Evolutionary conservation across 2,797 vertebrate species (phyloP), one percentile per base, ranked within the genome.

Genomic region (Oophaga sylvatica): DNA sequence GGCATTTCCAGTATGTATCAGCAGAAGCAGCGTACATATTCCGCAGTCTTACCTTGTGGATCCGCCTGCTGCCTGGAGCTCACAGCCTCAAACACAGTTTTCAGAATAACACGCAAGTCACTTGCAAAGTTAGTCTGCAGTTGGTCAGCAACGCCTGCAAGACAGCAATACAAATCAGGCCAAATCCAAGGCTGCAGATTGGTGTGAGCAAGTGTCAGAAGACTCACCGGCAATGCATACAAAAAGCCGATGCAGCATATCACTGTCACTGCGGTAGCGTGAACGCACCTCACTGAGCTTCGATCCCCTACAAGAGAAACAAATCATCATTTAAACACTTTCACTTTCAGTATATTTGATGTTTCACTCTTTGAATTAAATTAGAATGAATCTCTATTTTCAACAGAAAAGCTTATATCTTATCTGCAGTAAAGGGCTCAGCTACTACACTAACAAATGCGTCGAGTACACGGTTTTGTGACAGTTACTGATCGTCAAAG

Each of bases 71-170:
- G 87, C 80, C 89, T 91, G 0, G 93, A 93, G 41, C 90, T 73
- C 0, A 93, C 88, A 0, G 93, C 91, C 87, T 93, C 92, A 90
- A 95, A 95, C 19, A 95, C 94, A 0, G 91, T 94, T 91, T 94
- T 94, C 86, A 95, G 87, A 87, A 95, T 95, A 83, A 88, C 89
- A 22, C 94, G 85, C 86, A 95, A 87, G 82, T 95, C 95, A 1
- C 94, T 92, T 87, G 95, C 95, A 89, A 94, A 95, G 92, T 95
- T 95, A 67, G 94, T 95, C 91, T 95, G 95, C 57, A 95, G 93
- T 89, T 95, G 94, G 83, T 95, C 95, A 0, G 94, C 95, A 20
- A 95, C 94, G 29, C 94, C 94, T 95, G 89, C 1, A 15, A 1
- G 1, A 62, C 68, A 89, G 12, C 0, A 15, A 9, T 67, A 3